These are phyloP conservation scores for Heliconius melpomene DNA, from an alignment of 1,140 invertebrate genomes.

Conservation along the genomic window DNA sequence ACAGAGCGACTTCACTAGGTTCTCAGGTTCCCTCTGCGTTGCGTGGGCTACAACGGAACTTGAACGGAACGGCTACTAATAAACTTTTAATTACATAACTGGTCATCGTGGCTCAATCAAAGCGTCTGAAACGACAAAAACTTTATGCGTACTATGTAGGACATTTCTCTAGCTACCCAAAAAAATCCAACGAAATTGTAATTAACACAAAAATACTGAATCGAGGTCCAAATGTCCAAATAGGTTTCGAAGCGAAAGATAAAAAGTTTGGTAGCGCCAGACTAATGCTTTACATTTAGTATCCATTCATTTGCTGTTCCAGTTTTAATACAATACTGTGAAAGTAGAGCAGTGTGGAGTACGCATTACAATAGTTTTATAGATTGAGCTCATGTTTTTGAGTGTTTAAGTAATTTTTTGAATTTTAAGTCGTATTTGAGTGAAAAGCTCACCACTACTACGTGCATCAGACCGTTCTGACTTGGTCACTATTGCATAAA, in stretches of 20 bases:
- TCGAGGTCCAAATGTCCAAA: background rate
- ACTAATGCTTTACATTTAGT: conserved; percentile 7
- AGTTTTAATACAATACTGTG: background rate
- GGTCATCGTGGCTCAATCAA: too few relatives aligned
- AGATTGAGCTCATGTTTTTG: background rate
- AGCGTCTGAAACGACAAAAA: too few relatives aligned
- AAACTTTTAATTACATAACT: background rate
- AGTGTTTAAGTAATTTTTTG: background rate
- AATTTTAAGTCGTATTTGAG: too few relatives aligned
- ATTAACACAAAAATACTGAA: background rate
- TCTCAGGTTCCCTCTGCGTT: background rate
- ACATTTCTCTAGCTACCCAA: too few relatives aligned
- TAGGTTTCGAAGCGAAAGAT: background rate
- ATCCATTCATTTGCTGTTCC: conserved; percentile 6
- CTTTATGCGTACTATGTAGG: too few relatives aligned
- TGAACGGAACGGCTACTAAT: background rate
- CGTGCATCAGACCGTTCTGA: too few relatives aligned
- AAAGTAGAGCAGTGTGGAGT: background rate
- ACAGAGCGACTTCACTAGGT: background rate
- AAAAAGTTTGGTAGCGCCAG: background rate
- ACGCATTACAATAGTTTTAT: conserved; percentile 3
- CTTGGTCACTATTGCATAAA: too few relatives aligned
- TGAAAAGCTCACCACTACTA: too few relatives aligned
- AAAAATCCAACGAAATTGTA: background rate
- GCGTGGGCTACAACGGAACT: background rate